Conservation (phyloP, 2,113 vertebrate genomes). For the Cynopterus brachyotis region DNA sequence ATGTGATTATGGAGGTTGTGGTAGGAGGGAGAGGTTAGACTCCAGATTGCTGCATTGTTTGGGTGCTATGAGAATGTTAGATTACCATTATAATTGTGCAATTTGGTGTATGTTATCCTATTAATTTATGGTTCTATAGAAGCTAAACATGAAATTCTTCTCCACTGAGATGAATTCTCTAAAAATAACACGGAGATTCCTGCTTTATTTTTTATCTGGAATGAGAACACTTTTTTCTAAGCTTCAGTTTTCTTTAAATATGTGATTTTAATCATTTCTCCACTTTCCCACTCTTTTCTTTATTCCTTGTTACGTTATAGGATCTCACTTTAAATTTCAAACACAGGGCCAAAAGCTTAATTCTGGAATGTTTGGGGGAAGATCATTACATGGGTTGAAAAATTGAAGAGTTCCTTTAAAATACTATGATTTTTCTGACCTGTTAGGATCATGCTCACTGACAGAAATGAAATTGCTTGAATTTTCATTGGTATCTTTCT, state of each 20-base stretch:
- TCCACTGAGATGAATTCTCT: not conserved
- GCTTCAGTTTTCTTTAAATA: not conserved
- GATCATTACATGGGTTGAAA: not conserved
- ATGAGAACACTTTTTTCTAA: not conserved
- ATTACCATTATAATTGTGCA: not conserved
- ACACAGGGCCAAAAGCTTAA: not conserved
- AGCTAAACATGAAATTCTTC: not conserved
- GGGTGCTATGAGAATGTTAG: not conserved
- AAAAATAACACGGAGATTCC: not conserved
- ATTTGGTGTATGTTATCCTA: not conserved
- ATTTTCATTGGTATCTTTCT: not conserved
- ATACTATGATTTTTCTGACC: not conserved
- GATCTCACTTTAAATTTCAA: not conserved
- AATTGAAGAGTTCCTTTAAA: not conserved
- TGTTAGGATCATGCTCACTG: not conserved
- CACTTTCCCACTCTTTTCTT: not conserved
- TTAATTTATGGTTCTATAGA: not conserved
- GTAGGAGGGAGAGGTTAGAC: not conserved
- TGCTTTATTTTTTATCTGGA: not conserved
- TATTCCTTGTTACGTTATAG: not conserved
- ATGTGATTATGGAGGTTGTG: not conserved
- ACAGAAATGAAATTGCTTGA: not conserved
- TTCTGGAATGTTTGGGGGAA: not conserved
- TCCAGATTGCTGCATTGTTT: not conserved
- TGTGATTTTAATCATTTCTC: not conserved